Conservation (phyloP, 2,113 vertebrate species). For the Sinocyclocheilus anshuiensis region DNA sequence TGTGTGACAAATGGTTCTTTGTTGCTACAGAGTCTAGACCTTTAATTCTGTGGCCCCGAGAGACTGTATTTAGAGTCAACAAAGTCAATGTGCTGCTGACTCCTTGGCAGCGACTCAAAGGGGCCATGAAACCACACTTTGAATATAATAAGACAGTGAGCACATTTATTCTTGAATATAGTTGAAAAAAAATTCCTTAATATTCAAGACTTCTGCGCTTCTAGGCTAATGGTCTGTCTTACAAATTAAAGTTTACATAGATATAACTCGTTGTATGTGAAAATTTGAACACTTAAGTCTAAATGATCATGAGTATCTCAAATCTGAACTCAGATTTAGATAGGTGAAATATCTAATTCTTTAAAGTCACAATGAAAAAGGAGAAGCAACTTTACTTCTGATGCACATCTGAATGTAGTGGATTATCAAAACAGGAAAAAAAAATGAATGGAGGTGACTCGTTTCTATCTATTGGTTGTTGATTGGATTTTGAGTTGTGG, state of each 20-base stretch:
- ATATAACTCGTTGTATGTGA: background rate
- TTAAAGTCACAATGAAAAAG: background rate
- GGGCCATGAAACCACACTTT: background rate
- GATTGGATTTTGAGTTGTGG: background rate
- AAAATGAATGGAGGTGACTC: background rate
- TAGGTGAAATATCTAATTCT: background rate
- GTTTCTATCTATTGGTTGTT: background rate
- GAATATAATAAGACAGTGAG: background rate
- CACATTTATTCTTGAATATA: background rate
- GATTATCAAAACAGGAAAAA: background rate
- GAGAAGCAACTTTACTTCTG: background rate
- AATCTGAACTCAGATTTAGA: background rate
- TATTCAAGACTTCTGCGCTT: background rate
- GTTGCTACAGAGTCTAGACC: background rate
- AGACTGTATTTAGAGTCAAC: constrained; percentile 17
- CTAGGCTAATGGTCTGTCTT: background rate
- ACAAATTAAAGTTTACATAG: background rate
- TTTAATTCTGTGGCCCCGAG: background rate
- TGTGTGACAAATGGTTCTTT: background rate
- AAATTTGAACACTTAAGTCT: background rate
- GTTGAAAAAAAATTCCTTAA: background rate
- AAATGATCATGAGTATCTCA: background rate
- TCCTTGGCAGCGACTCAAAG: constrained; percentile 28
- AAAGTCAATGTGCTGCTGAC: constrained; percentile 17
- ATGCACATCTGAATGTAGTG: background rate